Percentiles rank a stretch among this genome's conserved stretches.
Evolutionary conservation across 1,140 invertebrate genomes (phyloP).

Genomic region (Chymomyza costata): DNA sequence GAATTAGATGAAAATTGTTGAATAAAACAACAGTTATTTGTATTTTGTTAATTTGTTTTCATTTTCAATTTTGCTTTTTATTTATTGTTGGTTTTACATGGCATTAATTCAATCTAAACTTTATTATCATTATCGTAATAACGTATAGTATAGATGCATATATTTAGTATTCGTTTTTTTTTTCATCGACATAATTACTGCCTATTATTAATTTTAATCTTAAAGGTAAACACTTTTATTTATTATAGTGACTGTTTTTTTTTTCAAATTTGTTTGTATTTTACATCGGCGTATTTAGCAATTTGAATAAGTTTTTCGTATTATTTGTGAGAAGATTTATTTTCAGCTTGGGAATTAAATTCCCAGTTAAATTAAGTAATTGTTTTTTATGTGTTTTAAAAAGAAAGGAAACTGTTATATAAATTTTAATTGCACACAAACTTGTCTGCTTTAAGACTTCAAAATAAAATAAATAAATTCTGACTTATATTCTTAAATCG

Average conservation of each 20-base stretch:
- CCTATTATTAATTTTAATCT: conserved; percentile 58
- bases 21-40: conserved; percentile 70
- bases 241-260: conserved; percentile 1
- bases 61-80: conserved; percentile 36
- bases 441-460: no score
- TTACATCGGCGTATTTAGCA: no score
- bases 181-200: conserved; percentile 64
- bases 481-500: no score
- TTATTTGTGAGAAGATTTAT: no score
- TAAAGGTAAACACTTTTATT: conserved; percentile 44
- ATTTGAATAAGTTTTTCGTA: no score
- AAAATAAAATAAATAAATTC: no score
- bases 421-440: no score
- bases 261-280: neutral
- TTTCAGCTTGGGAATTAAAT: no score
- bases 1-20: conserved; percentile 66
- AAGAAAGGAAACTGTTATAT: no score
- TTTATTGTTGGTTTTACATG: conserved; percentile 9
- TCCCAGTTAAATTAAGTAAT: no score
- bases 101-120: conserved; percentile 57
- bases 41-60: conserved; percentile 60
- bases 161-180: conserved; percentile 67
- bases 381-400: no score
- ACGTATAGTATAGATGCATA: no score
- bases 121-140: conserved; percentile 5